Base-by-base conservation (phyloP, 1,140 invertebrate species). In the Meloidogyne chitwoodi region DNA sequence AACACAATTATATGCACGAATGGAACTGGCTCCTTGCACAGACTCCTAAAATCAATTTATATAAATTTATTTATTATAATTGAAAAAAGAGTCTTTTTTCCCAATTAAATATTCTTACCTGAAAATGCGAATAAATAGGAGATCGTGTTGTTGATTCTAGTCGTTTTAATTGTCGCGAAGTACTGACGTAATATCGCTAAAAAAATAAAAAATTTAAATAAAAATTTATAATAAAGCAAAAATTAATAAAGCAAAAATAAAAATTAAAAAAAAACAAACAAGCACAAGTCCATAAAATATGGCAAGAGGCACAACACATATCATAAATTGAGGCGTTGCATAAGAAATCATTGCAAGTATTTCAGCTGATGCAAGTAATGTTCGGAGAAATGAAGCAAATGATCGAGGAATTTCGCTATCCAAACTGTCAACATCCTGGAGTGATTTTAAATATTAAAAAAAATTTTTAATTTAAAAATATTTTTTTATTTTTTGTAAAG, bases 71-170 rank as follows among this genome's bases (percentile, higher is more conserved):
- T 12, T 61, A 34, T 24, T 31, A n/a, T 0, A 38, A n/a, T n/a
- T n/a, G n/a, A n/a, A n/a, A n/a, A n/a, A n/a, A n/a, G n/a, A n/a
- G n/a, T n/a, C n/a, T n/a, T n/a, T n/a, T n/a, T n/a, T n/a, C n/a
- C n/a, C n/a, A n/a, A n/a, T n/a, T n/a, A n/a, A 74, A n/a, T 8
- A 63, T 62, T 16, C 38, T 74, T 63, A 89, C 88, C 77, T 56
- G 48, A 75, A 91, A 90, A 82, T 98, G 95, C 5, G 95, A 96
- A 88, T 96, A 98, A 84, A 99, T 97, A 0, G 96, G 96, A 12
- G 95, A 98, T 67, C 95, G 91, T n/a, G 93, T 94, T 0, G 96
- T 92, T 0, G 95, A 98, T 88, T 98, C 95, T 31, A 99, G 87
- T 63, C 96, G 91, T 89, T 96, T 98, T 73, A 99, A 87, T 87